Percentiles rank a stretch among this genome's conserved stretches.
Conservation (phyloP, 2,113 vertebrate genomes). For the Eupsittula cactorum region DNA sequence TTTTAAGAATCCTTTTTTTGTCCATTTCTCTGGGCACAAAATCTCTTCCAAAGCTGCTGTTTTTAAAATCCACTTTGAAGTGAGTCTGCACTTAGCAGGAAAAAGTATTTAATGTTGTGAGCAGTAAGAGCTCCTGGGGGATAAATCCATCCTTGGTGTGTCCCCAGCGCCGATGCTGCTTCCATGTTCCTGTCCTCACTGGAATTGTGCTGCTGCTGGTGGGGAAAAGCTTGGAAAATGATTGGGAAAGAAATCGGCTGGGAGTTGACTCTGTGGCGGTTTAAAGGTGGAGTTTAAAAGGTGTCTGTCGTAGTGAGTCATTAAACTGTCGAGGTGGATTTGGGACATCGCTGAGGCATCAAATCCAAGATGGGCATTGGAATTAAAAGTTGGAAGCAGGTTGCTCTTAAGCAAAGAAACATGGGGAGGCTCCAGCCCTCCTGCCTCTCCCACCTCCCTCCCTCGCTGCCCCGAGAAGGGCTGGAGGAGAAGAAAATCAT, state of each 20-base stretch:
- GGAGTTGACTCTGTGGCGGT: not conserved
- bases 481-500: not conserved
- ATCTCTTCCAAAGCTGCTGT: not conserved
- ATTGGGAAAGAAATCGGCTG: not conserved
- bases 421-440: not conserved
- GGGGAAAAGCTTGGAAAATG: not conserved
- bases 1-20: not conserved
- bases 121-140: not conserved
- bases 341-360: not conserved
- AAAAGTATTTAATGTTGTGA: not conserved
- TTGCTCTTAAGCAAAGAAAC: not conserved
- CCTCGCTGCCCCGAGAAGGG: not conserved
- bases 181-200: not conserved
- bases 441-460: not conserved
- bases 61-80: fast-evolving
- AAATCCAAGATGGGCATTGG: not conserved
- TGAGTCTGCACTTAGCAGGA: not conserved
- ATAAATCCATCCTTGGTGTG: not conserved
- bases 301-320: fast-evolving
- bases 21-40: not conserved
- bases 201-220: fast-evolving
- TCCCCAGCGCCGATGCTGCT: not conserved
- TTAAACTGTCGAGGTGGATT: not conserved
- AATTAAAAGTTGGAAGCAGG: not conserved
- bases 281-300: not conserved